These are phyloP conservation scores for Eupeodes latifasciatus DNA, from an alignment of 2,888 invertebrate species.

Conservation along the genomic window DNA sequence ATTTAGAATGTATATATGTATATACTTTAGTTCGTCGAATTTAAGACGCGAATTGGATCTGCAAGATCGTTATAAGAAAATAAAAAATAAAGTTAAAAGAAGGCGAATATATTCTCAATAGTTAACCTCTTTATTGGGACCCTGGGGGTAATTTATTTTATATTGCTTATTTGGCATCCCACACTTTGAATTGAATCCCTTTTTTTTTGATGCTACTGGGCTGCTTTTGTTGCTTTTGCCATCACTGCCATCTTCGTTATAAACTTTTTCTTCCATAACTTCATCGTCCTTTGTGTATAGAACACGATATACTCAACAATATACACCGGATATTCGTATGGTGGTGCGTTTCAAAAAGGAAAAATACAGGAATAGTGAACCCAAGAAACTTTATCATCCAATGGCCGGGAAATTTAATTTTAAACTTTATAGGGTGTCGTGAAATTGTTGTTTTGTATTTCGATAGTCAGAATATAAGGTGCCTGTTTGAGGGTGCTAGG, in stretches of 20 bases:
- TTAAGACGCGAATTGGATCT: conserved; percentile 51
- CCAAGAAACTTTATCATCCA: conserved; percentile 40
- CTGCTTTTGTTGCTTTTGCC: too few species aligned
- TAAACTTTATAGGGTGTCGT: conserved; percentile 44
- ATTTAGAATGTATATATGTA: not conserved
- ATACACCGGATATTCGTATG: not conserved
- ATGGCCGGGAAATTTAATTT: conserved; percentile 59
- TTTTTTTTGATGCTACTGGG: not conserved
- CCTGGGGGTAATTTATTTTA: conserved; percentile 55
- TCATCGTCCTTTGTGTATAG: not conserved
- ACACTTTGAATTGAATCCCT: not conserved
- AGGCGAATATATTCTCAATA: conserved; percentile 45
- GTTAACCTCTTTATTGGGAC: conserved; percentile 34
- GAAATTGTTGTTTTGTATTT: not conserved
- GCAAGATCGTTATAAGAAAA: conserved; percentile 21
- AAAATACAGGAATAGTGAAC: conserved; percentile 9
- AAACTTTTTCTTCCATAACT: conserved; percentile 22
- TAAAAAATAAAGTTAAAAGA: conserved; percentile 8
- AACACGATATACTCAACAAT: too few species aligned
- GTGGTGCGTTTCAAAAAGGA: conserved; percentile 46
- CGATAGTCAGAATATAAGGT: not conserved
- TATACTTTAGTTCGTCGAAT: conserved; percentile 17
- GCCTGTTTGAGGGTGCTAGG: not conserved
- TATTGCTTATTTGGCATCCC: conserved; percentile 40
- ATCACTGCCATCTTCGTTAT: not conserved